phyloP scores from a whole-genome alignment of 2,888 invertebrate species.

The Stegophylla sp. region DNA sequence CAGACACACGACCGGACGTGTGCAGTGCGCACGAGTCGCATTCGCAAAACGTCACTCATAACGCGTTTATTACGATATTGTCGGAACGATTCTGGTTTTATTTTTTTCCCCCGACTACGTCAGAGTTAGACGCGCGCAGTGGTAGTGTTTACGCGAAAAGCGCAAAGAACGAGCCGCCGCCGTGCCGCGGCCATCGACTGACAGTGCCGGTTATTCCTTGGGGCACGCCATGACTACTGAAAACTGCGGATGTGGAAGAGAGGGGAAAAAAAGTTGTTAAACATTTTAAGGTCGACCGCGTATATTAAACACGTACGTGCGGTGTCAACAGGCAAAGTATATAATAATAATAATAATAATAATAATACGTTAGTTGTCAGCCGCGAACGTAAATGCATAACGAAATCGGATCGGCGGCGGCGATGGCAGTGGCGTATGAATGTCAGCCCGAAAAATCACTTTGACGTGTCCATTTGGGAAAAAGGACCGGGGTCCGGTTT shows the following conservation, averaged over 20 bases:
- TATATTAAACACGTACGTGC: neutral
- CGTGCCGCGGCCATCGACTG: neutral
- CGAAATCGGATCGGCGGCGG: neutral
- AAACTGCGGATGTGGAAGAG: neutral
- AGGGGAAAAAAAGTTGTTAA: neutral
- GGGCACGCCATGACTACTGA: too few relatives aligned
- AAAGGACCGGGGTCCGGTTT: conserved; percentile 4
- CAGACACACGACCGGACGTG: too few relatives aligned
- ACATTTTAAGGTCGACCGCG: neutral
- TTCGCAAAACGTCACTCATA: too few relatives aligned
- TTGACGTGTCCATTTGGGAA: conserved; percentile 30
- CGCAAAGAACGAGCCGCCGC: neutral
- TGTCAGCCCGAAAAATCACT: conserved; percentile 34
- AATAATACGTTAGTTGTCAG: neutral
- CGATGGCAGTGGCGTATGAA: neutral
- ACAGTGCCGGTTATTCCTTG: too few relatives aligned
- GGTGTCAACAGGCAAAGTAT: neutral
- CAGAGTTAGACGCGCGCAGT: neutral
- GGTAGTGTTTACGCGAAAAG: neutral
- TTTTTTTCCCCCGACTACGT: too few relatives aligned
- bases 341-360: too few relatives aligned
- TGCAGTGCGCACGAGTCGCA: too few relatives aligned
- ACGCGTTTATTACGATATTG: too few relatives aligned
- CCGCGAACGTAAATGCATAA: neutral
- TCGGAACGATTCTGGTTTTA: too few relatives aligned